Conservation (phyloP, 2,797 vertebrate species). For the Eupleurogrammus muticus region DNA sequence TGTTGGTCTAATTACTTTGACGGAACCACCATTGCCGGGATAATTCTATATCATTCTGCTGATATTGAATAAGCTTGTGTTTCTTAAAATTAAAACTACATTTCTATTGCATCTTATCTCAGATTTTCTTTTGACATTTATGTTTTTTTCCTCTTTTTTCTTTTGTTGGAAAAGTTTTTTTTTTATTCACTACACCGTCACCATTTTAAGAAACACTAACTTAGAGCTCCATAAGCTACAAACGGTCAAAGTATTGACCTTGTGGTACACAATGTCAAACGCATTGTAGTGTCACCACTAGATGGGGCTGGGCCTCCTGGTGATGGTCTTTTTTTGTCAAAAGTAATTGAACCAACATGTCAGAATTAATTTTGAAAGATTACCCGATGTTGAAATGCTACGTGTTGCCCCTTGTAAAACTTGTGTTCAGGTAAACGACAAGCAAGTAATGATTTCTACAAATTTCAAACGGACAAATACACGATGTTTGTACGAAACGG, state of each 20-base stretch:
- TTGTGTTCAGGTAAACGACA: constrained; percentile 54
- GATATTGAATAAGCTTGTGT: neutral
- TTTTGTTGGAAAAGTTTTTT: constrained; percentile 5
- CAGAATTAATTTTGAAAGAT: neutral
- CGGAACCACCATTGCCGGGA: neutral
- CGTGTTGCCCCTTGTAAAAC: constrained; percentile 40
- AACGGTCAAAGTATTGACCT: neutral
- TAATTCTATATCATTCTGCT: neutral
- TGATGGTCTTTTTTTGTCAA: constrained; percentile 16
- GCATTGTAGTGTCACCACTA: neutral
- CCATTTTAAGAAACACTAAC: constrained; percentile 25
- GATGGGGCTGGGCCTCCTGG: neutral
- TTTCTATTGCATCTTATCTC: constrained; percentile 6
- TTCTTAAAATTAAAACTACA: constrained; percentile 14
- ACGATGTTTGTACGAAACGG: constrained; percentile 41
- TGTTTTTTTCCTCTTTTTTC: neutral
- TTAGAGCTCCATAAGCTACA: neutral
- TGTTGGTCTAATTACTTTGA: constrained; percentile 14
- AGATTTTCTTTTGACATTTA: constrained; percentile 1
- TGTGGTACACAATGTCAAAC: neutral
- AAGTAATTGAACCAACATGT: constrained; percentile 15
- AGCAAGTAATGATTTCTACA: constrained; percentile 37
- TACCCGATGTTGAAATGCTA: constrained; percentile 55
- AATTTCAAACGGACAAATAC: constrained; percentile 16
- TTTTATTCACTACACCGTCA: neutral